Base-by-base conservation (phyloP, 2,888 invertebrate species). In the Lepetodrilus schrolli region DNA sequence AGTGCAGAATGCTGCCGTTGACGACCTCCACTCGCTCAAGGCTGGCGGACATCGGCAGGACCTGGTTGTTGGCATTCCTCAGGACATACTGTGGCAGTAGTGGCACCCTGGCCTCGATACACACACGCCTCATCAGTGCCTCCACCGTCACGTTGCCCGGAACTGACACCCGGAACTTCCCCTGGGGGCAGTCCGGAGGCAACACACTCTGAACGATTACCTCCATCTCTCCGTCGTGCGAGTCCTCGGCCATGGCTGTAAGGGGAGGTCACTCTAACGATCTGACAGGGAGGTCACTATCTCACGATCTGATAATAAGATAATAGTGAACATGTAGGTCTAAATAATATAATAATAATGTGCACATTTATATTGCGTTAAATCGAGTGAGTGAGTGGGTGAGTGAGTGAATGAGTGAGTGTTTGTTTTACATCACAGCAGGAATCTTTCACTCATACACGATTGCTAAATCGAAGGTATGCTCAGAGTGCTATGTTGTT, bases 1-100 rank as follows among this genome's bases (percentile, higher is more conserved):
- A 80, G 70, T 84, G 84, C 2, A 91, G 80, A 10, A 82, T 77
- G 69, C 87, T 87, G 21, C 88, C 89, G 76, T 87, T 84, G 34
- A 80, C 77, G 3, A 90, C 76, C 1, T 83, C 82, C 70, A 82
- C 82, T 3, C 81, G 74, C 8, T 66, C 51, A 3, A 91, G 75
- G 10, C 82, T 83, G 8, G 83, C 83, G 3, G 77, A 80, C 77
- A 83, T 82, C 17, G 84, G 83, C 10, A 90, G 77, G 3, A 83
- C 73, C 26, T 86, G 74, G 34, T 86, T 81, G 4, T 81, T 75
- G 8, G 73, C 76, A 47, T 85, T 86, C 20, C 83, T 82, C 26
- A 91, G 74, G 2, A 84, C 79, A 74, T 86, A 90, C 74, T 80
- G 75, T 8, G 80, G 74, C 49, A 75, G 76, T 66, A 83, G 70